Evolutionary conservation across 1,140 invertebrate genomes (phyloP).

Genomic region (Lepidurus apus): DNA sequence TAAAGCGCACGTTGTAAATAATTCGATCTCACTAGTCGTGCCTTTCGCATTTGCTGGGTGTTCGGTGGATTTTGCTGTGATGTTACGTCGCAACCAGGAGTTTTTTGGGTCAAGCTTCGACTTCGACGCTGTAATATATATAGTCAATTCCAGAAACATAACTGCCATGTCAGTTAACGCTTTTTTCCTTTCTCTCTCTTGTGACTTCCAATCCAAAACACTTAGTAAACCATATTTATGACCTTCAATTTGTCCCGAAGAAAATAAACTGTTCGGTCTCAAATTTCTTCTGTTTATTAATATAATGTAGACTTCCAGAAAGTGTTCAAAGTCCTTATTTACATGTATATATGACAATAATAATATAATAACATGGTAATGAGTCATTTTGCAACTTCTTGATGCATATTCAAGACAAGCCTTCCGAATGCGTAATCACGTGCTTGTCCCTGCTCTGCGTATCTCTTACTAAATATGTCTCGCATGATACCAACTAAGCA

Average conservation of each 20-base stretch:
- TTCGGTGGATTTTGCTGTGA: constrained; percentile 19
- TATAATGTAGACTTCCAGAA: too few relatives aligned
- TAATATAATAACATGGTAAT: neutral
- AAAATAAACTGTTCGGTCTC: neutral
- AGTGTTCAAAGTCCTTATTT: too few relatives aligned
- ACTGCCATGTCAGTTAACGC: neutral
- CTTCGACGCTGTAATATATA: constrained; percentile 18
- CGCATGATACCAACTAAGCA: neutral
- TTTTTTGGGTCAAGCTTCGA: constrained; percentile 1
- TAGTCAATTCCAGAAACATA: constrained; percentile 11
- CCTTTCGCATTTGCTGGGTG: neutral
- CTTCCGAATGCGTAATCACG: neutral
- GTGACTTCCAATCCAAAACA: constrained; percentile 5
- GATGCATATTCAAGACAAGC: neutral
- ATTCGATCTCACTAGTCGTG: constrained; percentile 17
- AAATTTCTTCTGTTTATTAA: neutral
- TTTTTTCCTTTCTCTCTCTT: neutral
- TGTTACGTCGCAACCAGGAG: constrained; percentile 12
- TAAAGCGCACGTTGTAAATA: constrained; percentile 4
- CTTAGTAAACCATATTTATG: constrained; percentile 11
- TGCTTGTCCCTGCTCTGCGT: neutral
- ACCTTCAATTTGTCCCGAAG: neutral
- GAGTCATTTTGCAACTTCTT: neutral
- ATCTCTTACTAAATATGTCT: neutral
- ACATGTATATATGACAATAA: neutral